Base-by-base conservation (phyloP, 2,888 invertebrate species). In the Pocota personata region DNA sequence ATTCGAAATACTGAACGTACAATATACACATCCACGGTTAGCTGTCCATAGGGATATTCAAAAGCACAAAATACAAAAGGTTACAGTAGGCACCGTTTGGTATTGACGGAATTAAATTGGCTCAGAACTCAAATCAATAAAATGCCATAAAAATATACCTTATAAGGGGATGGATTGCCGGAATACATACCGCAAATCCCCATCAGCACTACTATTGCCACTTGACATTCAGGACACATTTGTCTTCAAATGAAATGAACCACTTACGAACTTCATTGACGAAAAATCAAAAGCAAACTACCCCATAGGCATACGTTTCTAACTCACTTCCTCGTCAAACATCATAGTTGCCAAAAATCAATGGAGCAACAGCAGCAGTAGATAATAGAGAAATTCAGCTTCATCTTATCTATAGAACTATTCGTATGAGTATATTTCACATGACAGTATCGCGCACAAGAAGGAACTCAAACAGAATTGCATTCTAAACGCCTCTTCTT, bases 71-170 rank as follows among this genome's bases (percentile, higher is more conserved):
- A n/a, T n/a, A n/a, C n/a, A n/a, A n/a, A n/a, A n/a, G n/a, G n/a
- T n/a, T n/a, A n/a, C n/a, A n/a, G n/a, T n/a, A n/a, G n/a, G n/a
- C n/a, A n/a, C n/a, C n/a, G n/a, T n/a, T n/a, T n/a, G n/a, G n/a
- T n/a, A n/a, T n/a, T n/a, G n/a, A n/a, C n/a, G n/a, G n/a, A 66
- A 19, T 50, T 35, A 37, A 66, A 66, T 50, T 66, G 24, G 24
- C 4, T 50, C 10, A 35, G 19, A 19, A 14, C 35, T 48, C 4
- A 0, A 14, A n/a, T n/a, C 10, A 50, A 24, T 66, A 21, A 66
- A 50, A 37, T 24, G 21, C n/a, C 8, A 50, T 8, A 30, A 32
- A 21, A 21, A 21, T 4, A 8, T 19, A 30, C 32, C 16, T 1
- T 19, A 1, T 6, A 27, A 1, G 0, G 32, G n/a, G 21, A 19